Base-by-base conservation (phyloP, 2,888 invertebrate species). In the Aspidiotus rigidus region DNA sequence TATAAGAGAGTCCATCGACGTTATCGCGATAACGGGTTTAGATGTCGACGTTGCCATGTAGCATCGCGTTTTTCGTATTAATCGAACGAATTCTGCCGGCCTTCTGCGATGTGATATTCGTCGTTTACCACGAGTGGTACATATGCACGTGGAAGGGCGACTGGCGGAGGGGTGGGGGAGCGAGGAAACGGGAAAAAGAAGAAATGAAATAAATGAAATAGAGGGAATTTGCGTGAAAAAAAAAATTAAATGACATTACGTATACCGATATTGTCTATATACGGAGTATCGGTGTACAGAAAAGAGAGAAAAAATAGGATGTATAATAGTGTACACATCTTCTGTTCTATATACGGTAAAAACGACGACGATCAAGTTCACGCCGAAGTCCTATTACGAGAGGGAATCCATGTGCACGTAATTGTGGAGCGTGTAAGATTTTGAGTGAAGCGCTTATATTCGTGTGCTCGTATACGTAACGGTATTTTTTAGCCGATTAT, bases 21-120 rank as follows among this genome's bases (percentile, higher is more conserved):
- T 66, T 66, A 66, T 57, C 42, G 42, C 55, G 66, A 66, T 66
- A 66, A 66, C 66, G 66, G 66, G 66, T 66, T 66, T 59, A 9
- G 56, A 44, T n/a, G 13, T 41, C 62, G 62, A 42, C 40, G 62
- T 62, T 62, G 62, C 62, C 62, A 44, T 42, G 2, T 42, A 39
- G 11, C n/a, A 39, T 39, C 56, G 56, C 10, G 28, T 39, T 13
- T 28, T 55, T 55, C 17, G 15, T n/a, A n/a, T 59, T 59, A 59
- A 59, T 59, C 59, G 59, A 59, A 59, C 39, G 59, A 10, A 49
- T 49, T n/a, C n/a, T 49, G 10, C 49, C n/a, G 49, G 49, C 11
- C 49, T 13, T 13, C 10, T 49, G 49, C 10, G 49, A 49, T n/a
- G 49, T 44, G n/a, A 49, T 49, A n/a, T 49, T 13, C 49, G 28